These are phyloP conservation scores for Otis tarda DNA, from an alignment of 2,113 vertebrate species.

Conservation along the genomic window DNA sequence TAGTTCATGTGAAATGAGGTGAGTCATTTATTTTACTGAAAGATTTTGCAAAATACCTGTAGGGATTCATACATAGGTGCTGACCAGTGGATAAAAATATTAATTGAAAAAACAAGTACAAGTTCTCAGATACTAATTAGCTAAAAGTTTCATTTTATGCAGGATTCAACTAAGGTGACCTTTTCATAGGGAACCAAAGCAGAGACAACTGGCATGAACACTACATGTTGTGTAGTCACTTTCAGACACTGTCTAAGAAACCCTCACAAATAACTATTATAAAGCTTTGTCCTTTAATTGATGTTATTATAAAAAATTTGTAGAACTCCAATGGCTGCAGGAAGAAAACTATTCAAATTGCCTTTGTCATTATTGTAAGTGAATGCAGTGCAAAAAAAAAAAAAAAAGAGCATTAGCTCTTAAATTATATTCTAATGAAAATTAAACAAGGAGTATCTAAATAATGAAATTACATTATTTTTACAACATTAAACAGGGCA, in stretches of 20 bases:
- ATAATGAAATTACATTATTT: background rate
- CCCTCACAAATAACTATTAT: background rate
- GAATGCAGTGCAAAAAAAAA: background rate
- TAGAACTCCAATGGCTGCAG: background rate
- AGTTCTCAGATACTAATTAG: background rate
- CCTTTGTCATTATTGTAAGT: background rate
- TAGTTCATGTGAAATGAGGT: background rate
- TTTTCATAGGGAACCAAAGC: background rate
- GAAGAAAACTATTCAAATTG: background rate
- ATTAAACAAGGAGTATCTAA: background rate
- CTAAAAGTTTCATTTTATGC: background rate
- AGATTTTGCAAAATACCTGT: background rate
- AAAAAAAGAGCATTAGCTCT: background rate
- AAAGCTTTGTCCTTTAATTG: background rate
- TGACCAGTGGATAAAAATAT: conserved; percentile 9
- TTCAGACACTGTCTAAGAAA: background rate
- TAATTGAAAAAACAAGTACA: background rate
- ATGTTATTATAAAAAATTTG: background rate
- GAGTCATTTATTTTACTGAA: conserved; percentile 7
- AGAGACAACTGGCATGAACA: background rate
- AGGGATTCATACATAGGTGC: background rate
- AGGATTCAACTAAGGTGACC: background rate
- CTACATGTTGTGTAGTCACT: background rate
- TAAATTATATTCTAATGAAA: background rate
- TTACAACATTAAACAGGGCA: background rate